Base-by-base conservation (phyloP, 2,113 vertebrate species). In the Ibidorhyncha struthersii region DNA sequence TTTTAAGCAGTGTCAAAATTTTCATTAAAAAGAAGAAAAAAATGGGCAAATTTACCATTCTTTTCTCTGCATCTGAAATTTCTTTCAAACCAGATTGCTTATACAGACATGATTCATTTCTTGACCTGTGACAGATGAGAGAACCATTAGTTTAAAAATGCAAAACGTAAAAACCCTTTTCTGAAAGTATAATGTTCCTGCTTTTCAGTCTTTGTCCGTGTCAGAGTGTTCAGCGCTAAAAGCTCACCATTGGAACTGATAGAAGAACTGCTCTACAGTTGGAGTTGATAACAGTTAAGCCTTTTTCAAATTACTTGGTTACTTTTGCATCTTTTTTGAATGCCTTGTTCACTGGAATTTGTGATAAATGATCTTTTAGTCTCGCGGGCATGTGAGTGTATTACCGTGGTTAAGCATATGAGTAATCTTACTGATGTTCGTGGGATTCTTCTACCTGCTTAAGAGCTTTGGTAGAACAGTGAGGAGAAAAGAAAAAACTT, bases 321-420 rank as follows among this genome's bases (percentile, higher is more conserved):
- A 69, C 89, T 87, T 73, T 20, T 83, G 50, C 59, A 4, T 63
- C 41, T 58, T 67, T 30, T 65, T n/a, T 50, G 62, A 50, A 69
- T 23, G 1, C 2, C 6, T 38, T 14, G 3, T 63, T 71, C 30
- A 36, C 61, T 40, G 12, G 14, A 13, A 20, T 82, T 34, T 6
- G 18, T 43, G 82, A 14, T 47, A 55, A 50, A 36, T 4, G 25
- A 7, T 27, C 47, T 55, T 70, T 43, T 6, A 34, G 21, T 12
- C 4, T 18, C 12, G n/a, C 2, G 0, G 45, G 53, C 23, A 4
- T 1, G 10, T 18, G 61, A 36, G 1, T 4, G 10, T 40, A 14
- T 83, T 47, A 8, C 63, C 27, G 0, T 17, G 63, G 50, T 22
- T 43, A 27, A 49, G 41, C 21, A 0, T 2, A 14, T 27, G 26